Conservation (phyloP, 2,113 vertebrate genomes). For the Loxodonta africana region DNA sequence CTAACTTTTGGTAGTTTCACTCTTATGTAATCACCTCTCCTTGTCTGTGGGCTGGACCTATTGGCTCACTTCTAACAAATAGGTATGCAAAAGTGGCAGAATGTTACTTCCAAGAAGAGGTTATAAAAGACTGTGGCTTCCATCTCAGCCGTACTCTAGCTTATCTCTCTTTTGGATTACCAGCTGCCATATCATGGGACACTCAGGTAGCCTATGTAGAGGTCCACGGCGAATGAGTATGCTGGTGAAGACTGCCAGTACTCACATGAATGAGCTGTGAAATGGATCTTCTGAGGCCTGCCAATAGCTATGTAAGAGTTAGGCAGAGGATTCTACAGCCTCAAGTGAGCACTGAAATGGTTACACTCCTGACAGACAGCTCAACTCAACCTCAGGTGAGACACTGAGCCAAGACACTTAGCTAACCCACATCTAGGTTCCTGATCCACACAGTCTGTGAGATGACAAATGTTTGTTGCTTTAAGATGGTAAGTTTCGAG, state of each 20-base stretch:
- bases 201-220: not conserved
- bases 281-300: rapidly evolving
- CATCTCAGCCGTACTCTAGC: no score
- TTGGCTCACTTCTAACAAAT: not conserved
- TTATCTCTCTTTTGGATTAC: not conserved
- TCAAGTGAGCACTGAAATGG: not conserved
- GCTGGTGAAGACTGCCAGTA: rapidly evolving
- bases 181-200: rapidly evolving
- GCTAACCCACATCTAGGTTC: not conserved
- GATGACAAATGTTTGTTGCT: not conserved
- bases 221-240: no score
- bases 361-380: not conserved
- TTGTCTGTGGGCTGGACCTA: not conserved
- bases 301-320: not conserved
- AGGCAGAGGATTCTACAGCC: not conserved
- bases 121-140: not conserved
- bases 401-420: not conserved
- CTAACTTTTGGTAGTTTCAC: not conserved
- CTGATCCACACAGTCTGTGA: not conserved
- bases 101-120: not conserved
- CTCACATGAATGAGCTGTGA: not conserved
- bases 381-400: not conserved
- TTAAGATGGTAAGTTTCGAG: not conserved
- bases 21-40: not conserved
- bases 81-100: not conserved